These are phyloP conservation scores for Neogobius melanostomus DNA, from an alignment of 2,113 vertebrate genomes.

Conservation along the genomic window DNA sequence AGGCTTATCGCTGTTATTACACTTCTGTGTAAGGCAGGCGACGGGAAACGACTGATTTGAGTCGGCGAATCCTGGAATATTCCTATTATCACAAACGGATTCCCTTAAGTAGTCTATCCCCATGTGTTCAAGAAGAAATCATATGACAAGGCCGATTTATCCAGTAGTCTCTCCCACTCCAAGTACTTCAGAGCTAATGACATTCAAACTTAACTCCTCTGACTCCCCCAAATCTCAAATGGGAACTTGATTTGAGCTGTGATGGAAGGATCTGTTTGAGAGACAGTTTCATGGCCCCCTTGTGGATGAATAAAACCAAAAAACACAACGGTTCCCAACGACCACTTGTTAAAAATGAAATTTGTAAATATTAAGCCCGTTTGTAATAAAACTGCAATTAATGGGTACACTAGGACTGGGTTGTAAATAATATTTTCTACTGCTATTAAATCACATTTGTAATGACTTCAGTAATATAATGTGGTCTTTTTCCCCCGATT, in stretches of 20 bases:
- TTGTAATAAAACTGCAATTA: neutral
- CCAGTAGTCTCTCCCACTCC: neutral
- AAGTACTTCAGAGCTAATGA: constrained; percentile 1
- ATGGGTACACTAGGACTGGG: neutral
- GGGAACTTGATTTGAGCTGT: neutral
- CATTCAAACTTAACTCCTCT: constrained; percentile 7
- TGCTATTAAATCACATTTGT: too few relatives aligned
- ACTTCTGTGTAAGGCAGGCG: constrained; percentile 7
- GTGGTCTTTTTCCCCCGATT: too few relatives aligned
- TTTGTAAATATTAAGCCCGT: neutral
- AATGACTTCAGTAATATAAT: too few relatives aligned
- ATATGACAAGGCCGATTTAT: constrained; percentile 10
- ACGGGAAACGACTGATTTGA: constrained; percentile 4
- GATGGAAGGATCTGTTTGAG: constrained; percentile 5
- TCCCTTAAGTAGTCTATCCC: constrained; percentile 1
- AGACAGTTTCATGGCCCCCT: constrained; percentile 27
- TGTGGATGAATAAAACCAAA: constrained; percentile 19
- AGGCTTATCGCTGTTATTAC: constrained; percentile 42
- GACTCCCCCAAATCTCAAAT: constrained; percentile 7
- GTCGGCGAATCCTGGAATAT: neutral
- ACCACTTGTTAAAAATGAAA: neutral
- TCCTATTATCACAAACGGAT: constrained; percentile 2
- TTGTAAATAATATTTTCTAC: neutral
- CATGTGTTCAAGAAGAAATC: constrained; percentile 4
- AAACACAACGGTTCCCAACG: neutral